phyloP scores from a whole-genome alignment of 2,113 vertebrate genomes.

The human region GRCh38 chr7:50264001-50264500 shows the following conservation, averaged over 20 bases:
- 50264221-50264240: background rate
- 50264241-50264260: background rate
- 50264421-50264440: background rate
- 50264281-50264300: background rate
- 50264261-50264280: too few species aligned
- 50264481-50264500: rapidly evolving
- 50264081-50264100: background rate
- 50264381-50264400: background rate
- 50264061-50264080: background rate
- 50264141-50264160: background rate
- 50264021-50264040: background rate
- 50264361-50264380: background rate
- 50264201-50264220: rapidly evolving
- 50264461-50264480: too few species aligned
- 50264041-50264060: rapidly evolving
- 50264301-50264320: rapidly evolving
- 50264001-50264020: rapidly evolving
- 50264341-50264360: background rate
- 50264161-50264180: background rate
- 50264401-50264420: background rate
- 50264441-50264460: background rate
- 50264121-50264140: background rate
- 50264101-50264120: background rate
- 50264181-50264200: rapidly evolving
- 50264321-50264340: background rate